phyloP scores from a whole-genome alignment of 2,888 invertebrate genomes.

The Limnephilus lunatus region DNA sequence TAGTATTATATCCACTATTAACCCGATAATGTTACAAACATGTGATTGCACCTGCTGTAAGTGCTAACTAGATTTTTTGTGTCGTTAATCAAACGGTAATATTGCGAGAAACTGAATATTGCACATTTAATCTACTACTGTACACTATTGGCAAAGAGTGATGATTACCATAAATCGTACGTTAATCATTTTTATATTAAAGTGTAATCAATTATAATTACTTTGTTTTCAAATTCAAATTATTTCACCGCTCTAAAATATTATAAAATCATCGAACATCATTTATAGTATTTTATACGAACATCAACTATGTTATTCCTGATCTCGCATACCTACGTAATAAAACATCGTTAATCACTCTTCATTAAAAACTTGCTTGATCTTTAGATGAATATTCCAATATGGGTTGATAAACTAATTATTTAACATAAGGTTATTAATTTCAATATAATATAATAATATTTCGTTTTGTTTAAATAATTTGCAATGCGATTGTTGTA shows the following conservation, averaged over 20 bases:
- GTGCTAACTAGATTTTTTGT: neutral
- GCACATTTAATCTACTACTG: slow-evolving; percentile 3
- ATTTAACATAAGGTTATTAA: neutral
- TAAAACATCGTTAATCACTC: slow-evolving; percentile 27
- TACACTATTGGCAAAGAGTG: neutral
- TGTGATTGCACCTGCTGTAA: neutral
- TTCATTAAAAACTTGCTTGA: slow-evolving; percentile 2
- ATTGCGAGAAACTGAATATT: neutral
- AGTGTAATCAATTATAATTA: slow-evolving; percentile 36
- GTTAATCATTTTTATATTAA: slow-evolving; percentile 20
- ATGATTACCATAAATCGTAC: neutral
- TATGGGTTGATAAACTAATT: slow-evolving; percentile 28
- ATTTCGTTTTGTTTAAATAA: slow-evolving; percentile 22
- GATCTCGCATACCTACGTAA: neutral
- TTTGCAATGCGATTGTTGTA: slow-evolving; percentile 34
- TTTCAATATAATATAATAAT: slow-evolving; percentile 8
- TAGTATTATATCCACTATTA: neutral
- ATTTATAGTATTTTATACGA: neutral
- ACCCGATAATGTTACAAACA: neutral
- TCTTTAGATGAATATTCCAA: slow-evolving; percentile 4
- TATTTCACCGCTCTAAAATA: slow-evolving; percentile 3
- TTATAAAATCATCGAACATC: slow-evolving; percentile 1
- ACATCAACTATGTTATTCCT: neutral
- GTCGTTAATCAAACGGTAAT: neutral
- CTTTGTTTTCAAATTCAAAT: slow-evolving; percentile 14